Percentiles rank a stretch among this genome's conserved stretches.
Evolutionary conservation across 1,140 invertebrate genomes (phyloP).

Genomic region (Drosophila bifasciata): DNA sequence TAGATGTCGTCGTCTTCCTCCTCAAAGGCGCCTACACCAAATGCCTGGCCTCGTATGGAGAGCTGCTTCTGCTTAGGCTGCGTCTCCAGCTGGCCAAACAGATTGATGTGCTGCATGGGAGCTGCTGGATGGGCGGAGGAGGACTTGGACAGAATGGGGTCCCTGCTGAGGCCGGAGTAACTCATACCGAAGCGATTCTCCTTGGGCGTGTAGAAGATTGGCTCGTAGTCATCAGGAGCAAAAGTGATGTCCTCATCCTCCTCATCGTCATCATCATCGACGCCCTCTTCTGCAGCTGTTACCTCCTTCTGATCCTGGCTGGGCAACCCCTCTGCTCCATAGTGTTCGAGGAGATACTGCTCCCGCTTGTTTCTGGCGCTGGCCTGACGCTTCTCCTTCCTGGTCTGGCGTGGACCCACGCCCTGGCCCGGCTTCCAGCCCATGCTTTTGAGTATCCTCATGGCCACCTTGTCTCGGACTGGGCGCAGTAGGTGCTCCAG

Average conservation of each 20-base stretch:
- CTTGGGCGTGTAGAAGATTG: slow-evolving; percentile 90
- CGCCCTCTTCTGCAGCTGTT: neutral
- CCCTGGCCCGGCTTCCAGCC: slow-evolving; percentile 96
- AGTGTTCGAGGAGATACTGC: slow-evolving; percentile 72
- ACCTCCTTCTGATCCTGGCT: slow-evolving; percentile 1
- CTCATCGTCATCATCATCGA: slow-evolving; percentile 65
- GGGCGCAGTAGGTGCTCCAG: slow-evolving; percentile 91
- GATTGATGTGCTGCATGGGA: slow-evolving; percentile 84
- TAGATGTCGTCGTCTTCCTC: slow-evolving; percentile 98
- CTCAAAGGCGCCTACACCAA: slow-evolving; percentile 98
- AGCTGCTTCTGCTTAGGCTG: slow-evolving; percentile 85
- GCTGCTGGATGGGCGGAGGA: slow-evolving; percentile 1
- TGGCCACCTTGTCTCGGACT: slow-evolving; percentile 94
- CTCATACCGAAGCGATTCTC: slow-evolving; percentile 94
- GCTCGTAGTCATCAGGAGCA: slow-evolving; percentile 93
- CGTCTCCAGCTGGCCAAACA: slow-evolving; percentile 83
- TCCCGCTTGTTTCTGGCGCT: slow-evolving; percentile 67
- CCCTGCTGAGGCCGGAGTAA: slow-evolving; percentile 92
- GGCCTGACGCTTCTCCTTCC: slow-evolving; percentile 83
- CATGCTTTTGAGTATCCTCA: slow-evolving; percentile 93
- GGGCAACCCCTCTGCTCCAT: slow-evolving; percentile 63
- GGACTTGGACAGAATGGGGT: slow-evolving; percentile 79
- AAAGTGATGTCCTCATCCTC: slow-evolving; percentile 89
- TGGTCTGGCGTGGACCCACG: slow-evolving; percentile 90
- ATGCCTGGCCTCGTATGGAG: slow-evolving; percentile 96